These are phyloP conservation scores for Diploscapter pachys DNA, from an alignment of 1,140 invertebrate species.

Conservation along the genomic window DNA sequence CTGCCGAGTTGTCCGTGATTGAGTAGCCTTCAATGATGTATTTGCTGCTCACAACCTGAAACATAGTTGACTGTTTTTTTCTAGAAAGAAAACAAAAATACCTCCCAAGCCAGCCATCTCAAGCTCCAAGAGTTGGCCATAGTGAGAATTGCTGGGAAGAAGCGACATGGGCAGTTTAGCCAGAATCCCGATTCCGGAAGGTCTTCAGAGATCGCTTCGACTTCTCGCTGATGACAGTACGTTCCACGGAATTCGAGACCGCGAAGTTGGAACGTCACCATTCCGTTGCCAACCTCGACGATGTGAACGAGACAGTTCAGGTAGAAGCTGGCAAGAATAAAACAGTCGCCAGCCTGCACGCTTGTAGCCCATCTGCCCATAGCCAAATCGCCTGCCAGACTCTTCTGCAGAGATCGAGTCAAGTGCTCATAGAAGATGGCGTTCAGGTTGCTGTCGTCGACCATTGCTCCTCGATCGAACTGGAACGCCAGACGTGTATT, in stretches of 20 bases:
- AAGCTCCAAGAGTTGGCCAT: conserved; percentile 93
- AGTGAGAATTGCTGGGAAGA: conserved; percentile 81
- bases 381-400: conserved; percentile 86
- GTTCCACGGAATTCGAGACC: conserved; percentile 94
- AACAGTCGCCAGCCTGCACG: conserved; percentile 70
- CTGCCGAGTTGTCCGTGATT: conserved; percentile 92
- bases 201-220: conserved; percentile 94
- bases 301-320: conserved; percentile 96
- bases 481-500: conserved; percentile 92
- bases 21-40: conserved; percentile 97
- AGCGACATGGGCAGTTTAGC: conserved; percentile 87
- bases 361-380: conserved; percentile 67
- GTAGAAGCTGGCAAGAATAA: conserved; percentile 95
- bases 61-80: neutral
- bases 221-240: conserved; percentile 85
- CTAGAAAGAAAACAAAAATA: conserved; percentile 57
- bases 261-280: conserved; percentile 94
- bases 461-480: conserved; percentile 80
- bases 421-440: conserved; percentile 99
- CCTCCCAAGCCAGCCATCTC: conserved; percentile 96
- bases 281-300: conserved; percentile 93
- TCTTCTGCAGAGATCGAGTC: conserved; percentile 90
- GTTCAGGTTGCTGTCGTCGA: conserved; percentile 96
- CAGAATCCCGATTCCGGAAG: conserved; percentile 65
- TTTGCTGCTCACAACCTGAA: conserved; percentile 70